Percentiles rank a stretch among this genome's conserved stretches.
Evolutionary conservation across 2,113 vertebrate genomes (phyloP).

Genomic region (Ptyas mucosa): DNA sequence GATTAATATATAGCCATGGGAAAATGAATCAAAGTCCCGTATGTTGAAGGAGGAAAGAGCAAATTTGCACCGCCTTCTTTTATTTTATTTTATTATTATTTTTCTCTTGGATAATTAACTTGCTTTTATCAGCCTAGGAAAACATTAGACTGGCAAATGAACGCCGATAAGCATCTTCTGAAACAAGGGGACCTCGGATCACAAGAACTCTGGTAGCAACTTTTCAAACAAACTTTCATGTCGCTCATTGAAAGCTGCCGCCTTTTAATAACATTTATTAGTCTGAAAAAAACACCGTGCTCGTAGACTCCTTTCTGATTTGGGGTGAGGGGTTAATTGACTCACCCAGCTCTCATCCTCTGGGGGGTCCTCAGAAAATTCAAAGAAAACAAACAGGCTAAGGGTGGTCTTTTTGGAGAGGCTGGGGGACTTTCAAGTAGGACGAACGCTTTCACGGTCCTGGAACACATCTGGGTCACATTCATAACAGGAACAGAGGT

Average conservation of each 20-base stretch:
- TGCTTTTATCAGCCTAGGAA: constrained; percentile 55
- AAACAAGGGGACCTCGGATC: not conserved
- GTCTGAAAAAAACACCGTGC: not conserved
- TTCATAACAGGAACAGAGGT: not conserved
- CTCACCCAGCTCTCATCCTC: not conserved
- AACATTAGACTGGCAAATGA: constrained; percentile 52
- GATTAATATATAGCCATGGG: constrained; percentile 52
- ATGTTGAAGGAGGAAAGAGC: not conserved
- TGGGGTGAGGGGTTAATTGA: not conserved
- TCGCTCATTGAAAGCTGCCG: not conserved
- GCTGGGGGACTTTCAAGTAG: not conserved
- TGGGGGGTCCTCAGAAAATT: not conserved
- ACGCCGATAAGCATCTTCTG: constrained; percentile 38
- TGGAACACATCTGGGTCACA: not conserved
- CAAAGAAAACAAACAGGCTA: not conserved
- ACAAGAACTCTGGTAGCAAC: not conserved
- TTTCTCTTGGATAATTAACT: constrained; percentile 55
- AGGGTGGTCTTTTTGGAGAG: not conserved
- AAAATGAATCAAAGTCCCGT: not conserved
- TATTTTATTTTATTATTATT: not conserved
- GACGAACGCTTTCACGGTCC: not conserved
- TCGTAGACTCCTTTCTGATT: not conserved
- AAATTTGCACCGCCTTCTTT: not conserved
- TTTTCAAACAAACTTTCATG: not conserved
- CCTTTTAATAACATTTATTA: not conserved